These are phyloP conservation scores for Anagyrus pseudococci DNA, from an alignment of 2,888 invertebrate genomes.

Conservation along the genomic window DNA sequence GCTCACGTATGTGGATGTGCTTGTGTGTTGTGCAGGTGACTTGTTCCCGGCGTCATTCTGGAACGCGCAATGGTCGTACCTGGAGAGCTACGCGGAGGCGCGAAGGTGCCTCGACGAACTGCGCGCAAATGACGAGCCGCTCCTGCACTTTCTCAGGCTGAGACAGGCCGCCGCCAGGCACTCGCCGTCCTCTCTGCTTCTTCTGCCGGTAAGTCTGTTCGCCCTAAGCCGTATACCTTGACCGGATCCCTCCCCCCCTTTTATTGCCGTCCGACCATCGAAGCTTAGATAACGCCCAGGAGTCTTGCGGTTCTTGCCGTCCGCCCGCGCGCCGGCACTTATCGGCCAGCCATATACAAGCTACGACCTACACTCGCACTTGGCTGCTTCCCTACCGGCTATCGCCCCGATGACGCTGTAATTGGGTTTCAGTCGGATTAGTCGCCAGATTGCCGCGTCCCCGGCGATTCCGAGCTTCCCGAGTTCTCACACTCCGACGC, in stretches of 20 bases:
- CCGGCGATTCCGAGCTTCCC: too few relatives aligned
- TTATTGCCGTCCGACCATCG: too few relatives aligned
- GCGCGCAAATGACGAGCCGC: conserved; percentile 70
- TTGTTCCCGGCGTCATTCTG: conserved; percentile 72
- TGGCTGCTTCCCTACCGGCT: too few relatives aligned
- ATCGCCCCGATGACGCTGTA: background rate
- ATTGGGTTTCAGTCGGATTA: background rate
- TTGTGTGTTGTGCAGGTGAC: conserved; percentile 63
- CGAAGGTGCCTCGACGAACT: conserved; percentile 70
- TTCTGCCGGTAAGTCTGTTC: conserved; percentile 71
- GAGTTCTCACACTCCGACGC: background rate
- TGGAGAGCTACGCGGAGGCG: conserved; percentile 69
- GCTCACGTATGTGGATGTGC: too few relatives aligned
- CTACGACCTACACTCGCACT: too few relatives aligned
- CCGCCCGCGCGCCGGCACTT: too few relatives aligned
- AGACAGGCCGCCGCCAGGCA: conserved; percentile 72
- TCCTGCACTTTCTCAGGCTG: conserved; percentile 71
- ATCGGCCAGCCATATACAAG: too few relatives aligned
- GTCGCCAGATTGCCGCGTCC: too few relatives aligned
- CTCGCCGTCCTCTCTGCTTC: conserved; percentile 70
- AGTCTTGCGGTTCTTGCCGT: too few relatives aligned
- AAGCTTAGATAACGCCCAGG: too few relatives aligned
- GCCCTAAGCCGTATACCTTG: too few relatives aligned
- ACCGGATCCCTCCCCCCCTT: background rate
- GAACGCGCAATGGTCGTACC: conserved; percentile 72